These are phyloP conservation scores for Halictus quadricinctus DNA, from an alignment of 2,888 invertebrate genomes.

Conservation along the genomic window DNA sequence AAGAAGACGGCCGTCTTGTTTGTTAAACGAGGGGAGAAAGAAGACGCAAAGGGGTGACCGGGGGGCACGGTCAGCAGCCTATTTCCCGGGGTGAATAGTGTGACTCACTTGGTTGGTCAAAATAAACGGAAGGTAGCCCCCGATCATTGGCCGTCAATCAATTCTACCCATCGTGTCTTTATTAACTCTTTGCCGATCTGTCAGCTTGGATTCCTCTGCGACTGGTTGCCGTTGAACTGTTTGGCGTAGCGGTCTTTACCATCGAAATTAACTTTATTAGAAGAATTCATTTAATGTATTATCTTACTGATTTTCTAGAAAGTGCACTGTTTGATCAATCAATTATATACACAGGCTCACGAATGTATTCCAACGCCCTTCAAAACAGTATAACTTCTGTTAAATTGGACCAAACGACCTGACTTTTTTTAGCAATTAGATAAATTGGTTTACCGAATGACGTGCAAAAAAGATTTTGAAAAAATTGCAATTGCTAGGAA, in stretches of 20 bases:
- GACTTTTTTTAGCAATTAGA: too few relatives aligned
- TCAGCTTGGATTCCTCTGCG: neutral
- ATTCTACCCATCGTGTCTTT: constrained; percentile 36
- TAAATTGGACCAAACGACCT: too few relatives aligned
- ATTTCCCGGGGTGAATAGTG: constrained; percentile 35
- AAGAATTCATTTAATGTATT: neutral
- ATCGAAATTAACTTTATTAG: neutral
- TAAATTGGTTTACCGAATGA: too few relatives aligned
- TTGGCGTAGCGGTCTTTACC: neutral
- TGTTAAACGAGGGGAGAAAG: constrained; percentile 79
- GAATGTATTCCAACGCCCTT: too few relatives aligned
- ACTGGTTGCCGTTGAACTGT: neutral
- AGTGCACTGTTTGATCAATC: too few relatives aligned
- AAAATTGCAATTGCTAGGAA: too few relatives aligned
- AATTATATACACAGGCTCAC: too few relatives aligned
- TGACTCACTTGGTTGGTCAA: constrained; percentile 61
- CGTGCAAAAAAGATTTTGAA: too few relatives aligned
- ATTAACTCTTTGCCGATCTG: constrained; percentile 52
- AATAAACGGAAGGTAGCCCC: constrained; percentile 40
- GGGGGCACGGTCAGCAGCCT: constrained; percentile 38
- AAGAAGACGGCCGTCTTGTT: constrained; percentile 77
- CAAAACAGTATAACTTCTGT: too few relatives aligned
- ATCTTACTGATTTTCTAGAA: too few relatives aligned
- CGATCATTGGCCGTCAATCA: constrained; percentile 48
- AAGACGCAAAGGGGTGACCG: constrained; percentile 74